Conservation (phyloP, 2,888 invertebrate genomes). For the Tipula confusa region DNA sequence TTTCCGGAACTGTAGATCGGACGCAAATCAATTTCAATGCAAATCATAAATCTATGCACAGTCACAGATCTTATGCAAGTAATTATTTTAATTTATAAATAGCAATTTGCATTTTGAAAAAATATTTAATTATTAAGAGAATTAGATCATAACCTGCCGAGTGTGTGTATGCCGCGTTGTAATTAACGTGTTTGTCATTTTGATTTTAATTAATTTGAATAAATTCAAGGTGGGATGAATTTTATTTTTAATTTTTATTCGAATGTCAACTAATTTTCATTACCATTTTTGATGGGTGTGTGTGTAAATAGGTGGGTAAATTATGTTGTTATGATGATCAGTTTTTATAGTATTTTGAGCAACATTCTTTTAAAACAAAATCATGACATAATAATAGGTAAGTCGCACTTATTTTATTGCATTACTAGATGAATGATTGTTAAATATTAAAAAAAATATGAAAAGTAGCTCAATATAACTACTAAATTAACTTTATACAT, state of each 20-base stretch:
- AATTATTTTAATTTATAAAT: background rate
- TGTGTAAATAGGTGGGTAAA: too few relatives aligned
- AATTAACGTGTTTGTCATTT: background rate
- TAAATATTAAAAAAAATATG: too few relatives aligned
- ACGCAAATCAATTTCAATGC: background rate
- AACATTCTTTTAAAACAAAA: background rate
- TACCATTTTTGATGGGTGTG: background rate
- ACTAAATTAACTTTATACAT: too few relatives aligned
- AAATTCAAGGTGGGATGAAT: background rate
- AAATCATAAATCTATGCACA: background rate
- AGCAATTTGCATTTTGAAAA: background rate
- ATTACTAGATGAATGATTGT: too few relatives aligned
- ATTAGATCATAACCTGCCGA: background rate
- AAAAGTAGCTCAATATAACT: too few relatives aligned
- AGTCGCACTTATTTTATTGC: too few relatives aligned
- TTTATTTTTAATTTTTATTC: background rate
- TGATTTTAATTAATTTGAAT: background rate
- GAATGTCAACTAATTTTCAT: background rate
- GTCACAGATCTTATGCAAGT: background rate
- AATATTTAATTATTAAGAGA: background rate
- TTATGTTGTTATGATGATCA: too few relatives aligned
- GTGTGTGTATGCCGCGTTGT: background rate
- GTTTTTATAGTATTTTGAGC: too few relatives aligned
- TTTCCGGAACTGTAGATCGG: background rate
- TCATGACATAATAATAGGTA: too few relatives aligned